Base-by-base conservation (phyloP, 2,797 vertebrate genomes). In the Sebastes itinus region DNA sequence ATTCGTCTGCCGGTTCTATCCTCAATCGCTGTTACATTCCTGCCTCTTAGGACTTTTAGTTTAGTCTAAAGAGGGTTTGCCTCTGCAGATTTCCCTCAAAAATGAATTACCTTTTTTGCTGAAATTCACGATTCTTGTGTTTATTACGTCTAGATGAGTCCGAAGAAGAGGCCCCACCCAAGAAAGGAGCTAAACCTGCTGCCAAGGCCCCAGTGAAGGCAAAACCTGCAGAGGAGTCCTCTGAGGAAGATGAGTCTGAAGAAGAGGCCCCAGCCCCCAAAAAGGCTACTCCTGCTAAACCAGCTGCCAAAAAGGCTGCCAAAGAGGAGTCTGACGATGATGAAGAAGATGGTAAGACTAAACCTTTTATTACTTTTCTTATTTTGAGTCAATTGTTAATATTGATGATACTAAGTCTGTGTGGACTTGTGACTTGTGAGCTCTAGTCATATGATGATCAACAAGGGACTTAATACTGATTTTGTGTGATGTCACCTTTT, bases 401-500 rank as follows among this genome's bases (percentile, higher is more conserved):
- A 5, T 60, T 54, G 3, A 56, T 25, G 38, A 42, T 16, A 38
- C 7, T 9, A 22, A 54, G 4, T 66, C 2, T 2, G 2, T 28
- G 14, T 72, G 2, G 2, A 14, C 1, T 25, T 42, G 0, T 32
- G 10, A 2, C 2, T 23, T 72, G 2, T 11, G 38, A n/a, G 54
- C 11, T 38, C 2, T 3, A 5, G 8, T 52, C 10, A 23, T 5
- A 23, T 93, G 95, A 96, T 90, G 94, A 96, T 73, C 72, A 85
- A 76, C 61, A 89, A 92, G 95, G 95, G 95, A 95, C 95, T 96
- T 96, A 96, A 96, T 95, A 88, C 94, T 94, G 95, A 96, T 38
- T 22, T 20, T 58, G 60, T 84, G 8, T 91, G 87, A 89, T 92
- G 90, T 86, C 72, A 87, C 83, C 67, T 70, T 73, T 82, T 27